Percentiles rank a stretch among this genome's conserved stretches.
Conservation (phyloP, 2,888 invertebrate genomes). For the Acheta domesticus region DNA sequence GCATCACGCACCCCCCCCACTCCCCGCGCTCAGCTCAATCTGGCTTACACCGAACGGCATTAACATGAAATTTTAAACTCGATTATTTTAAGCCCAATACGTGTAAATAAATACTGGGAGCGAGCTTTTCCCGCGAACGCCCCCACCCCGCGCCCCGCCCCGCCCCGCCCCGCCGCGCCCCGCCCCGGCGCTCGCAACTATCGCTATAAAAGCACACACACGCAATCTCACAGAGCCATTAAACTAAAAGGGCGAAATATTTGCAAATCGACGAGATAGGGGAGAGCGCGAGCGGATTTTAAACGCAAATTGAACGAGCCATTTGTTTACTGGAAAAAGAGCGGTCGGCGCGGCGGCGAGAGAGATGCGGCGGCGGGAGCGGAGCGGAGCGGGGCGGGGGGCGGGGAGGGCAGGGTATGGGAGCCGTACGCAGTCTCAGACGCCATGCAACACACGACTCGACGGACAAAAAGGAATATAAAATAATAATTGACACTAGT, state of each 20-base stretch:
- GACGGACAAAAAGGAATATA: no score
- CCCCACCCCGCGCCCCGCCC: neutral
- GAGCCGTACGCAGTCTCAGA: no score
- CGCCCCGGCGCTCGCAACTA: neutral
- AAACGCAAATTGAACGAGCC: conserved; percentile 18
- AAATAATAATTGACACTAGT: no score
- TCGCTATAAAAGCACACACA: neutral
- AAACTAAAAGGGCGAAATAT: conserved; percentile 18
- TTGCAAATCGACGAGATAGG: neutral
- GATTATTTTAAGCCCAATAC: conserved; percentile 1
- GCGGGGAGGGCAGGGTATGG: no score
- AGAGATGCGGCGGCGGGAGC: neutral
- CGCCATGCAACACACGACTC: no score
- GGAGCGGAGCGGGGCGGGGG: neutral
- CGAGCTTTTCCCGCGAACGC: neutral
- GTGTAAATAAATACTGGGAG: conserved; percentile 8
- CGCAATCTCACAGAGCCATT: conserved; percentile 2
- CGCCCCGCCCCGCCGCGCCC: neutral
- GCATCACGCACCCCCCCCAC: neutral
- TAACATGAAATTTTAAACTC: conserved; percentile 18
- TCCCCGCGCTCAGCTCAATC: neutral
- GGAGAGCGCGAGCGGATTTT: neutral
- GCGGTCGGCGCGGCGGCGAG: neutral
- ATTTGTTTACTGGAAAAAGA: neutral
- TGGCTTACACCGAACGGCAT: conserved; percentile 18